These are phyloP conservation scores for Melitaea athalia DNA, from an alignment of 2,888 invertebrate species.

Conservation along the genomic window DNA sequence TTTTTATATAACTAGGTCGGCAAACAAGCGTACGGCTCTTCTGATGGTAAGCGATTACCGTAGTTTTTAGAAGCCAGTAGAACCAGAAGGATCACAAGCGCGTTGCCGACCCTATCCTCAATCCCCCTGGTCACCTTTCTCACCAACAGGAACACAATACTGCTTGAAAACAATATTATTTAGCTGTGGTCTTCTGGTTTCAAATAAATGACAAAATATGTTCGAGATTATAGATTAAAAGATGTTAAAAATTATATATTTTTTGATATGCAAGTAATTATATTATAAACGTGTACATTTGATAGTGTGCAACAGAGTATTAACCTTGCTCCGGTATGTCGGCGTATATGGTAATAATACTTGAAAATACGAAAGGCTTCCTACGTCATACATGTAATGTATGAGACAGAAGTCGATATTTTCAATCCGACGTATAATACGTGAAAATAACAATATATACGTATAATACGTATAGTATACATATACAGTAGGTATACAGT, in stretches of 20 bases:
- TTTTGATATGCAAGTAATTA: slow-evolving; percentile 27
- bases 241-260: slow-evolving; percentile 17
- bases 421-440: neutral
- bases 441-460: neutral
- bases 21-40: no score
- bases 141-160: no score
- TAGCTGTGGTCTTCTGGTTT: no score
- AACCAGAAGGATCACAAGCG: no score
- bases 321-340: slow-evolving; percentile 49
- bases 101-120: no score
- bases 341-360: slow-evolving; percentile 42
- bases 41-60: no score
- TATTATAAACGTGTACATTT: slow-evolving; percentile 27
- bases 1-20: no score
- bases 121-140: no score
- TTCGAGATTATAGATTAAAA: slow-evolving; percentile 21
- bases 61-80: no score
- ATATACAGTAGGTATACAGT: no score
- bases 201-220: slow-evolving; percentile 29
- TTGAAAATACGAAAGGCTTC: slow-evolving; percentile 38
- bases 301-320: slow-evolving; percentile 51
- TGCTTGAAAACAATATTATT: no score
- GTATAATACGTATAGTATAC: no score
- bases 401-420: neutral
- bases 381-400: slow-evolving; percentile 30